A percentile compares a stretch with the other conserved stretches of the same genome.
Evolutionary conservation across 2,113 vertebrate species (phyloP).

Genomic region (Erythrocercus mccallii): DNA sequence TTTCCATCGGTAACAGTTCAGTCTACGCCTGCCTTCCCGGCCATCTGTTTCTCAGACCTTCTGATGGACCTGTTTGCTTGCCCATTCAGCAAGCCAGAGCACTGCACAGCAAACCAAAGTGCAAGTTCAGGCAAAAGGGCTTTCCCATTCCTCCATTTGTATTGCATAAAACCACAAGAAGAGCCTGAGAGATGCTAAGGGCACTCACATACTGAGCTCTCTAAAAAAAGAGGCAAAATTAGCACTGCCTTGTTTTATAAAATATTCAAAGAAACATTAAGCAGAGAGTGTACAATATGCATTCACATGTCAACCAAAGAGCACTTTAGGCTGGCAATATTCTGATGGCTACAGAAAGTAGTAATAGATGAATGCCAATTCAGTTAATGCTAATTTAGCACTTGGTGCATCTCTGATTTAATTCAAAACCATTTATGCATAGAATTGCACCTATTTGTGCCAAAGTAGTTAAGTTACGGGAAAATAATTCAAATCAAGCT

Average conservation of each 20-base stretch:
- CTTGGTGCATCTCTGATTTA: neutral
- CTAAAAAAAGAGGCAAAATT: neutral
- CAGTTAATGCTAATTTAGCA: slow-evolving; percentile 15
- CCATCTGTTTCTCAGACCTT: neutral
- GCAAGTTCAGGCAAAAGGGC: neutral
- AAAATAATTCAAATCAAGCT: neutral
- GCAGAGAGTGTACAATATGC: neutral
- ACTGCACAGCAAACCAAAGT: neutral
- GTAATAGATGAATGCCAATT: slow-evolving; percentile 16
- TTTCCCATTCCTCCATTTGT: neutral
- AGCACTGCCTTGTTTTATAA: neutral
- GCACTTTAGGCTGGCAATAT: neutral
- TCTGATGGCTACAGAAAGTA: neutral
- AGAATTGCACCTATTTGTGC: neutral
- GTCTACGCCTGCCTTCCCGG: neutral
- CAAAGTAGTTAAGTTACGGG: neutral
- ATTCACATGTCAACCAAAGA: neutral
- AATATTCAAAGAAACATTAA: neutral
- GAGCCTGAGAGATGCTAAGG: neutral
- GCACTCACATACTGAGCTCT: neutral
- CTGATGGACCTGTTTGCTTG: neutral
- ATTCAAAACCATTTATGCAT: neutral
- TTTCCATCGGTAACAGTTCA: slow-evolving; percentile 5
- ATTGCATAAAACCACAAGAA: neutral
- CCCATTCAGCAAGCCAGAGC: neutral